Evolutionary conservation across 1,140 invertebrate genomes (phyloP), one percentile per base, ranked within the genome.

Genomic region (Drosophila leontia): DNA sequence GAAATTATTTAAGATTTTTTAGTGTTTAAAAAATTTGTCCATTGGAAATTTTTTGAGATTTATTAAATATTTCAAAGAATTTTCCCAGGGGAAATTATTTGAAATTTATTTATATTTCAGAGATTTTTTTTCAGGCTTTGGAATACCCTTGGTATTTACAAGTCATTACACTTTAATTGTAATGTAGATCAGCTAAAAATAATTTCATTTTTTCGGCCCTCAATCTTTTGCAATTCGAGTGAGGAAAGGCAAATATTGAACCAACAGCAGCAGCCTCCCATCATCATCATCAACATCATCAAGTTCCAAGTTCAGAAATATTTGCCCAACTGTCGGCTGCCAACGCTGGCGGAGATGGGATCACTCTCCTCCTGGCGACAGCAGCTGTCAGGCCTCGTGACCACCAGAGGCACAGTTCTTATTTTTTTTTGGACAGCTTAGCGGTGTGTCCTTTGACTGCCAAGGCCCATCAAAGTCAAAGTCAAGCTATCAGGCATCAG

Each of bases 321-420:
- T 86, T 85, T 85, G 65, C 75, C 57, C 68, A 74, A 34, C 60
- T 65, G 78, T 82, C 82, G 64, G 55, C 69, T 65, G 75, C 60
- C 80, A 75, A 82, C 59, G 69, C 80, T 47, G 50, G 51, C 35
- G 53, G 59, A 82, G 64, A 78, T 42, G 68, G 3, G 64, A 78
- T 50, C 74, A 67, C 63, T 51, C 44, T 68, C 56, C 34, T 41
- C 41, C 41, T 51, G 48, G 34, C 34, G 51, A 51, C 79, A 77
- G 58, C 45, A 23, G 50, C 65, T 74, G 77, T 68, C 68, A 69
- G 70, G 42, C 78, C 82, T 63, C 75, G 75, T 85, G 82, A 86
- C 82, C 82, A 86, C 82, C 82, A 63, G 35, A 63, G 35, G 65
- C 35, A 17, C 41, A 51, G 29, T 32, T 35, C 11, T 17, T 45